Evolutionary conservation across 2,113 vertebrate genomes (phyloP).

Genomic region (Mesitornis unicolor): DNA sequence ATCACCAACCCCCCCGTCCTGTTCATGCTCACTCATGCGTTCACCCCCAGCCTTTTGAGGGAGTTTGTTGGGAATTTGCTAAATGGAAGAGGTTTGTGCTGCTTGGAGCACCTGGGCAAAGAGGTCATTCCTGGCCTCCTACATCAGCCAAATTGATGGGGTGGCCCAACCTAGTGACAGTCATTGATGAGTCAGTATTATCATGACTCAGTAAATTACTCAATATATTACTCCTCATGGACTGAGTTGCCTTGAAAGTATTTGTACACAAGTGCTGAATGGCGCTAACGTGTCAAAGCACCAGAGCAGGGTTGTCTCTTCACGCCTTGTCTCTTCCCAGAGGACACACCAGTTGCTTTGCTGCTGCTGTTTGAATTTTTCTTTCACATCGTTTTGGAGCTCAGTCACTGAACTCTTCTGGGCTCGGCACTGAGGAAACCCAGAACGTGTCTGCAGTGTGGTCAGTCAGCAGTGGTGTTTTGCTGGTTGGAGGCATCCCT

Average conservation of each 20-base stretch:
- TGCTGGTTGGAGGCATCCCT: neutral
- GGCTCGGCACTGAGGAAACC: rapidly evolving
- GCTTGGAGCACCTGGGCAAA: neutral
- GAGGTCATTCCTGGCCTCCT: neutral
- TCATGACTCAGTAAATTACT: neutral
- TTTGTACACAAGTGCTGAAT: neutral
- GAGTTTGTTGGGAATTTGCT: neutral
- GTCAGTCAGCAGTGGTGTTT: rapidly evolving
- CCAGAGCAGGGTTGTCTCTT: neutral
- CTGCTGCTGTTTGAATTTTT: neutral
- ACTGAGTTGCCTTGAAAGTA: neutral
- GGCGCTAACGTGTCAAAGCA: neutral
- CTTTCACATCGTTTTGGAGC: rapidly evolving
- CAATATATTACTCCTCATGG: neutral
- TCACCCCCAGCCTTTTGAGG: neutral
- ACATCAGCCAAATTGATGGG: neutral
- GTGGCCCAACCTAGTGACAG: neutral
- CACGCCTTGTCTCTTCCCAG: neutral
- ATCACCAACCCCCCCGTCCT: rapidly evolving
- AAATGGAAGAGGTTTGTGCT: neutral
- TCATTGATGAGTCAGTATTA: neutral
- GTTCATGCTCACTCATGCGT: rapidly evolving
- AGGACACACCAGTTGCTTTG: rapidly evolving
- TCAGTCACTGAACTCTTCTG: neutral
- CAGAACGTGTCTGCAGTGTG: rapidly evolving